These are phyloP conservation scores for Serilophus lunatus DNA, from an alignment of 2,113 vertebrate species.

Conservation along the genomic window DNA sequence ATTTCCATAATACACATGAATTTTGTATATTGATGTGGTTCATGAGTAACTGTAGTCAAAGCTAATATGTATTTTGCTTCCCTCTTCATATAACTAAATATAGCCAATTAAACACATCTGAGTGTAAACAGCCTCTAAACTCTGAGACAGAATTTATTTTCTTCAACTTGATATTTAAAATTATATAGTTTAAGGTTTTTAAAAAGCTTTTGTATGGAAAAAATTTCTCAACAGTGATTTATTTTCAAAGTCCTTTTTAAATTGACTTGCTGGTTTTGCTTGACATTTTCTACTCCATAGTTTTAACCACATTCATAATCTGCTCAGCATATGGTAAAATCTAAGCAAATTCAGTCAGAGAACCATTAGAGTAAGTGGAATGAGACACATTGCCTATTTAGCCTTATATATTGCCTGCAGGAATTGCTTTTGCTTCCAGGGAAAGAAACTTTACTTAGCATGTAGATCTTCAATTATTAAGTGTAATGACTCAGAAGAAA, in stretches of 20 bases:
- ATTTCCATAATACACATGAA: not conserved
- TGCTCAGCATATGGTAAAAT: not conserved
- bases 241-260: not conserved
- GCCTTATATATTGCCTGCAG: constrained; percentile 15
- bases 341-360: not conserved
- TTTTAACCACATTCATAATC: not conserved
- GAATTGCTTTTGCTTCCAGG: constrained; percentile 8
- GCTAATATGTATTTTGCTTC: not conserved
- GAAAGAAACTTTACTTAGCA: not conserved
- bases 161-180: not conserved
- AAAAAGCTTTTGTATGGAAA: not conserved
- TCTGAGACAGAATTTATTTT: not conserved
- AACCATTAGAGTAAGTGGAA: not conserved
- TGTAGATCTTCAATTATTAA: constrained; percentile 41
- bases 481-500: constrained; percentile 14
- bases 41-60: not conserved
- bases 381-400: constrained; percentile 12
- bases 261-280: not conserved
- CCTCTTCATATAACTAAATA: not conserved
- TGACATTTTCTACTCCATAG: not conserved
- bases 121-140: not conserved
- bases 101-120: accelerated
- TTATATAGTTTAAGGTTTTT: not conserved
- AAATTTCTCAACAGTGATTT: not conserved
- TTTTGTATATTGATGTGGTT: not conserved